Conservation (phyloP, 2,888 invertebrate species). For the Melinaea marsaeus region DNA sequence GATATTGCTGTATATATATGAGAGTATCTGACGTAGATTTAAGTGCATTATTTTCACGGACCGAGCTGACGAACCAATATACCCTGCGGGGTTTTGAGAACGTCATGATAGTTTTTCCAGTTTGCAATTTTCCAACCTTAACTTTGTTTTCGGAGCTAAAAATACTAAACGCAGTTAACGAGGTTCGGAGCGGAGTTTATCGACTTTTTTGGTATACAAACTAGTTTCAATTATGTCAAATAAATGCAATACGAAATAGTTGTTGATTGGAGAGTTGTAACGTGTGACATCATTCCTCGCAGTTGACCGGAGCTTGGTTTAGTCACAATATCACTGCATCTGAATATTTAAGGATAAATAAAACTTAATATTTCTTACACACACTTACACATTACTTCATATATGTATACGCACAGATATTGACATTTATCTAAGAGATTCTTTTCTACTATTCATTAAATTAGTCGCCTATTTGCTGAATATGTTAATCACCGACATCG, state of each 20-base stretch:
- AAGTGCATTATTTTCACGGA: no score
- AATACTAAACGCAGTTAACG: no score
- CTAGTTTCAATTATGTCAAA: conserved; percentile 26
- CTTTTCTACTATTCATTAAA: conserved; percentile 16
- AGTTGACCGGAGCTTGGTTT: conserved; percentile 20
- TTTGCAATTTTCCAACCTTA: background rate
- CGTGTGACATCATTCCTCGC: conserved; percentile 44
- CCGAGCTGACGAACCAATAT: no score
- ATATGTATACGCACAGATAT: no score
- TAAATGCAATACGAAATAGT: conserved; percentile 30
- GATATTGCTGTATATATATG: no score
- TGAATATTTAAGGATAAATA: background rate
- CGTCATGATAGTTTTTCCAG: background rate
- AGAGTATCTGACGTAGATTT: no score
- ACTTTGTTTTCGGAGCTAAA: background rate
- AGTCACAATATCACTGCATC: conserved; percentile 13
- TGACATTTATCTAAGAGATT: background rate
- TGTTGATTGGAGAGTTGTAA: conserved; percentile 29
- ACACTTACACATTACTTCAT: background rate
- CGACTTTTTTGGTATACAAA: no score
- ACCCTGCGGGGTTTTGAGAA: no score
- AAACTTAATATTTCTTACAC: background rate
- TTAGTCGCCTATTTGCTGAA: conserved; percentile 17
- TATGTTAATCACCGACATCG: conserved; percentile 20
- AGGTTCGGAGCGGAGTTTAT: no score